These are phyloP conservation scores for Drosophila tripunctata DNA, from an alignment of 2,888 invertebrate genomes.

Conservation along the genomic window DNA sequence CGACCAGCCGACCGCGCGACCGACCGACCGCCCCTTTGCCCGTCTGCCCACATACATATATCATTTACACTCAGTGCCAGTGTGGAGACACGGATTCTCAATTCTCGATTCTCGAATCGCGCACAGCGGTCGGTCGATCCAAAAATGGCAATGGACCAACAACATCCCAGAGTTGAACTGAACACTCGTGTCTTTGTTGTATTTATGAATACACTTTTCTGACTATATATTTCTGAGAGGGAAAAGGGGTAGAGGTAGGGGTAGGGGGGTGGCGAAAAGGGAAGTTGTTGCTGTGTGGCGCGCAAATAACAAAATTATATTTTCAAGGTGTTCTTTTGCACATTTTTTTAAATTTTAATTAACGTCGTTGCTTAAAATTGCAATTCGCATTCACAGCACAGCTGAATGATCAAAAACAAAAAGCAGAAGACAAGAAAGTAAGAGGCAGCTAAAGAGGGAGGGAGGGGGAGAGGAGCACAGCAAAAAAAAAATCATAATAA, in stretches of 20 bases:
- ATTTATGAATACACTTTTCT: slow-evolving; percentile 52
- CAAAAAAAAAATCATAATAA: slow-evolving; percentile 54
- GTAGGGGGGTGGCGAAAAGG: slow-evolving; percentile 2
- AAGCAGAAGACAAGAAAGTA: not conserved
- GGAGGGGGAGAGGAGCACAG: not conserved
- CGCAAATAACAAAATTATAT: slow-evolving; percentile 77
- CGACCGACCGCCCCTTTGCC: not conserved
- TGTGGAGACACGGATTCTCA: slow-evolving; percentile 42
- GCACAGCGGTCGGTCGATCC: slow-evolving; percentile 76
- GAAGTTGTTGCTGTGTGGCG: slow-evolving; percentile 62
- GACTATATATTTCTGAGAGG: slow-evolving; percentile 9
- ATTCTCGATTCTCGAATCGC: slow-evolving; percentile 48
- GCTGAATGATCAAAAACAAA: slow-evolving; percentile 25
- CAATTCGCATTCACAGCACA: slow-evolving; percentile 66
- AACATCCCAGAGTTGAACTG: slow-evolving; percentile 15
- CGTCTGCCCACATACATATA: slow-evolving; percentile 62
- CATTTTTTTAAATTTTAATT: slow-evolving; percentile 73
- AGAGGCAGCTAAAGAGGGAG: not conserved
- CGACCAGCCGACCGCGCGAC: not conserved
- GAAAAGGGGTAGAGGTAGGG: not conserved
- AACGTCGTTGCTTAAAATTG: slow-evolving; percentile 66
- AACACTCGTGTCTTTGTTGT: slow-evolving; percentile 40
- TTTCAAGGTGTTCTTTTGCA: slow-evolving; percentile 76
- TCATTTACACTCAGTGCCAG: slow-evolving; percentile 77
- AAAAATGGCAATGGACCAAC: slow-evolving; percentile 67